Percentiles rank a stretch among this genome's conserved stretches.
Conservation (phyloP, 2,113 vertebrate genomes). For the Lonchura striata region DNA sequence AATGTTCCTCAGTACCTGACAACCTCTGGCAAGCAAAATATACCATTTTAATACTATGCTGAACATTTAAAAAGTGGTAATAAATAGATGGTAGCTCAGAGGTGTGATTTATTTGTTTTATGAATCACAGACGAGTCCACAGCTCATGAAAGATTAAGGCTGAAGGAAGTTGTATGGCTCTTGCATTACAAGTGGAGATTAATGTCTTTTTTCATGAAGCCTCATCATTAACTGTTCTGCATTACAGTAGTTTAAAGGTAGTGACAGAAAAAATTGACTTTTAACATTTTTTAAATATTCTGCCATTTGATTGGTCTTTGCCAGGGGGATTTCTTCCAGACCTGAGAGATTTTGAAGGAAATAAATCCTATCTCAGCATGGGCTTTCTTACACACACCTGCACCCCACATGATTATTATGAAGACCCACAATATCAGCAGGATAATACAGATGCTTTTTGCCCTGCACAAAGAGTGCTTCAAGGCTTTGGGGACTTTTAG, state of each 20-base stretch:
- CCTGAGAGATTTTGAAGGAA: not conserved
- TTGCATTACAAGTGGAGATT: slow-evolving; percentile 74
- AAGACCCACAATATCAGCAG: not conserved
- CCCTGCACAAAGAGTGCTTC: not conserved
- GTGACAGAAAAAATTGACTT: slow-evolving; percentile 54
- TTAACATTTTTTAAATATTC: slow-evolving; percentile 45
- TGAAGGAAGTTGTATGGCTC: slow-evolving; percentile 64
- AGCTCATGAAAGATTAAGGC: slow-evolving; percentile 75
- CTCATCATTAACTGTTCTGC: slow-evolving; percentile 64
- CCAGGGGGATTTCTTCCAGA: not conserved
- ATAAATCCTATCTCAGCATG: not conserved
- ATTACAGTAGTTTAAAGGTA: slow-evolving; percentile 63
- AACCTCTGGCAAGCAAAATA: slow-evolving; percentile 9
- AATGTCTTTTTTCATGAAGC: slow-evolving; percentile 72
- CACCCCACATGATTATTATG: not conserved
- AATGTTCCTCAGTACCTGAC: slow-evolving; percentile 22
- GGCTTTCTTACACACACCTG: not conserved
- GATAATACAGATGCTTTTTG: not conserved
- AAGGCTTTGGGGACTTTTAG: not conserved
- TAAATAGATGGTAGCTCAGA: slow-evolving; percentile 75
- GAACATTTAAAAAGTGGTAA: slow-evolving; percentile 70
- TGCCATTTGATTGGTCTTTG: slow-evolving; percentile 19
- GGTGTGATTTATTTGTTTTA: slow-evolving; percentile 81
- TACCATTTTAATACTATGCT: not conserved
- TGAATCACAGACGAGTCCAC: slow-evolving; percentile 76